Conservation (phyloP, 2,888 invertebrate genomes). For the Polymixis flavicincta region DNA sequence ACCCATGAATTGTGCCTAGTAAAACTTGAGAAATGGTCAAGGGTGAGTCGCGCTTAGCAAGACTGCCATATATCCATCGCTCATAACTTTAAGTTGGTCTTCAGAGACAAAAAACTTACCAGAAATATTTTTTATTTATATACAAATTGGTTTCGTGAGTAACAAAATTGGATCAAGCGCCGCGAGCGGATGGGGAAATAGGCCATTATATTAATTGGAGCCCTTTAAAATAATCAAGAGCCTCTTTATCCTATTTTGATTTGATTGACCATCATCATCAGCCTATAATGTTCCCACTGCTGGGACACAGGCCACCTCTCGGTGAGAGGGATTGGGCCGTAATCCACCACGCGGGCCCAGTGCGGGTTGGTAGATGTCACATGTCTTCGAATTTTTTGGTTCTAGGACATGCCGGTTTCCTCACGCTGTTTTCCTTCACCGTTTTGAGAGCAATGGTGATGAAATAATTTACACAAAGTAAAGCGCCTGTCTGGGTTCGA, state of each 20-base stretch:
- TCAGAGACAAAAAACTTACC: neutral
- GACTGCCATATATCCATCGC: conserved; percentile 1
- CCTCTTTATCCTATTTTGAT: conserved; percentile 22
- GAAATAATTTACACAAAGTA: too few species aligned
- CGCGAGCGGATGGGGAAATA: conserved; percentile 11
- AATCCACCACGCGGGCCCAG: too few species aligned
- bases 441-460: too few species aligned
- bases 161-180: conserved; percentile 26
- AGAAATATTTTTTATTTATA: conserved; percentile 22
- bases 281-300: too few species aligned
- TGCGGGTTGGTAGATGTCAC: too few species aligned
- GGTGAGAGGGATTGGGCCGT: too few species aligned
- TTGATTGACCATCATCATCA: too few species aligned
- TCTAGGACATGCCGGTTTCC: too few species aligned
- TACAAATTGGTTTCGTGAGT: conserved; percentile 29
- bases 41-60: conserved; percentile 26
- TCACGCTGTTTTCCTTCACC: too few species aligned
- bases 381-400: too few species aligned
- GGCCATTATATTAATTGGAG: conserved; percentile 28
- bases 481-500: too few species aligned
- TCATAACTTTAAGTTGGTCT: conserved; percentile 19
- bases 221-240: conserved; percentile 21
- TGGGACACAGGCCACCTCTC: too few species aligned
- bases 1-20: conserved; percentile 44
- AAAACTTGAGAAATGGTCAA: conserved; percentile 52